Evolutionary conservation across 2,797 vertebrate genomes (phyloP), one percentile per base, ranked within the genome.

Genomic region (Ctenosaura bakeri): DNA sequence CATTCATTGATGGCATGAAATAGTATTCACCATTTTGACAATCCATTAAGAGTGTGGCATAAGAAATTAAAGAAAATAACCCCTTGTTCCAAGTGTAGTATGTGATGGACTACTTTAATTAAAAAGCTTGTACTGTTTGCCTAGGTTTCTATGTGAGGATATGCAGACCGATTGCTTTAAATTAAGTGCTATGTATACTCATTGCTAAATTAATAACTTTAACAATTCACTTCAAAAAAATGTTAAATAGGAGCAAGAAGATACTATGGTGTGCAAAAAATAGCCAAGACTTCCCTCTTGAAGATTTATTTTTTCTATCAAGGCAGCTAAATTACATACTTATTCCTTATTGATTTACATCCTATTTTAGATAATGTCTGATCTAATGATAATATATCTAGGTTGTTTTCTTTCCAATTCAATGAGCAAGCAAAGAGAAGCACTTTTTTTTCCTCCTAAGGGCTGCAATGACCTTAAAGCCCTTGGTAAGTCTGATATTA

Each of bases 401-500:
- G 13, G 91, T 88, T 78, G 2, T 69, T 93, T 90, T 91, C 85
- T 94, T 92, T 94, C 46, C 91, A 91, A 59, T 92, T 91, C 92
- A 92, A 62, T 0, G 2, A 81, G 38, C 16, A 90, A 91, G 73
- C 91, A 89, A 92, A 83, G 88, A 71, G 0, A 12, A 50, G 78
- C 6, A 42, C 80, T 83, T 59, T 80, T 16, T 4, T 14, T 13
- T 18, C 81, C 4, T 8, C 20, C 50, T 69, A 3, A 66, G 81
- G 64, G 5, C 56, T 85, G 77, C 8, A 59, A 86, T 0, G 71
- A 95, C 93, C 92, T 94, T 69, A 85, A 90, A 94, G 93, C 82
- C 90, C 91, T 94, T 92, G 90, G 86, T 86, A 94, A 92, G 89
- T 95, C 87, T 84, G 88, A 87, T 95, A 91, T 93, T 85, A 24